Evolutionary conservation across 2,888 invertebrate genomes (phyloP).

Genomic region (Tipula lateralis): DNA sequence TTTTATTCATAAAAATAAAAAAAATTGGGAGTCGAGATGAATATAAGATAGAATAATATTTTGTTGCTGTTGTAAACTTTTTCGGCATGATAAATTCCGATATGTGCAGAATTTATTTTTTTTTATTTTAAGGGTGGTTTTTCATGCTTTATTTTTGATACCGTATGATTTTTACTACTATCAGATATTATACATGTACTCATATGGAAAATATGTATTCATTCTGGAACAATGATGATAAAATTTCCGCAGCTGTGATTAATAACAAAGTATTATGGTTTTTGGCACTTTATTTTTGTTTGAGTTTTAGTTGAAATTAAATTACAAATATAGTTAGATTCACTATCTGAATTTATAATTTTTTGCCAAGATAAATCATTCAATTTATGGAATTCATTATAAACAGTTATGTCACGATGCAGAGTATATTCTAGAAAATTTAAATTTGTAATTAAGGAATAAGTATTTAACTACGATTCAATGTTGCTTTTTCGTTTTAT

Average conservation of each 20-base stretch:
- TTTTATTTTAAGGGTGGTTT: background rate
- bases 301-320: background rate
- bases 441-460: background rate
- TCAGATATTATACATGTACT: background rate
- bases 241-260: conserved; percentile 9
- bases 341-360: background rate
- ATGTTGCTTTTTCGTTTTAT: too few species aligned
- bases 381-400: background rate
- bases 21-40: background rate
- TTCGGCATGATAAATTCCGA: background rate
- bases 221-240: background rate
- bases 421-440: too few species aligned
- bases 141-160: background rate
- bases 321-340: background rate
- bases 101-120: background rate
- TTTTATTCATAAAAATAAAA: background rate
- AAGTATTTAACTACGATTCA: too few species aligned
- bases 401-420: background rate
- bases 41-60: background rate
- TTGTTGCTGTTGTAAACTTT: background rate
- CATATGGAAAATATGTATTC: background rate
- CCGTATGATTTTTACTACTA: conserved; percentile 24
- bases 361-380: background rate
- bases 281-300: background rate
- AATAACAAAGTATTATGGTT: conserved; percentile 9